Evolutionary conservation across 2,797 vertebrate genomes (phyloP).

Genomic region (Schizopygopsis pylzovi): DNA sequence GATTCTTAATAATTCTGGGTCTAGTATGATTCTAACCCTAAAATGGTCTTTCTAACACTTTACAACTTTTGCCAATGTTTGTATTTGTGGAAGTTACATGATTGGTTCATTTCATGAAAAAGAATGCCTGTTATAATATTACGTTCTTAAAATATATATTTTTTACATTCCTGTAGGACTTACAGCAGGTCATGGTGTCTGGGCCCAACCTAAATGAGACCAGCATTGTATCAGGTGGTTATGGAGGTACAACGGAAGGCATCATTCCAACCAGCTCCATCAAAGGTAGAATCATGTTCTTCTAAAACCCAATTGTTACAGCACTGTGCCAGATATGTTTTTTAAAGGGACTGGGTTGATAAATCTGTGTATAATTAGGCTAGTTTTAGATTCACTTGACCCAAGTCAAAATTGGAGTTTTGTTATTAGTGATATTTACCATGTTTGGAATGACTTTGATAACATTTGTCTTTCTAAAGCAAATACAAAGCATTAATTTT

Average conservation of each 20-base stretch:
- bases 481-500: background rate
- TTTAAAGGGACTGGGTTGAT: background rate
- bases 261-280: constrained; percentile 87
- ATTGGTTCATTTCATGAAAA: constrained; percentile 1
- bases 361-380: background rate
- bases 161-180: constrained; percentile 78
- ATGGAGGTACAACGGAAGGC: constrained; percentile 91
- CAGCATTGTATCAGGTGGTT: constrained; percentile 94
- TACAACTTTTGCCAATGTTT: background rate
- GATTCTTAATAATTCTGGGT: background rate
- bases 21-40: background rate
- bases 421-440: background rate
- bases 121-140: background rate
- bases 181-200: constrained; percentile 98
- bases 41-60: constrained; percentile 14
- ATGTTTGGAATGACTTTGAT: background rate
- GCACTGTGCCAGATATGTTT: background rate
- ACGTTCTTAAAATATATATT: background rate
- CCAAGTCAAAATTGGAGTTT: background rate
- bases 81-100: background rate
- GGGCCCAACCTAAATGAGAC: constrained; percentile 97
- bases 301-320: background rate
- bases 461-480: background rate
- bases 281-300: constrained; percentile 81
- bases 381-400: background rate